Evolutionary conservation across 1,140 invertebrate genomes (phyloP).

Genomic region (Drosophila yakuba): DNA sequence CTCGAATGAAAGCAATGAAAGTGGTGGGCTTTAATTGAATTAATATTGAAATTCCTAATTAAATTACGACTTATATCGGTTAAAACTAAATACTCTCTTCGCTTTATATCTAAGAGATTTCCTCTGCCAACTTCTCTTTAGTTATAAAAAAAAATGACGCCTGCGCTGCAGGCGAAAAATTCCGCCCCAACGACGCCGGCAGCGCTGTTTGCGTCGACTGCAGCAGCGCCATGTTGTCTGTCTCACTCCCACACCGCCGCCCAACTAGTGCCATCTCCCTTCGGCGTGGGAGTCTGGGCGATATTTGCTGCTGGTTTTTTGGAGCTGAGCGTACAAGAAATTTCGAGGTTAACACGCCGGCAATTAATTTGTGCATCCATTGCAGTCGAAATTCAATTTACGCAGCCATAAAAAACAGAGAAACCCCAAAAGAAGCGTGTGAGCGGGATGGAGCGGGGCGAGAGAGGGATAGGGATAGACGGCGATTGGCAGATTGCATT

Average conservation of each 20-base stretch:
- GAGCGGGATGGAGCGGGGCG: background rate
- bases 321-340: slow-evolving; percentile 43
- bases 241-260: background rate
- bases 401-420: slow-evolving; percentile 65
- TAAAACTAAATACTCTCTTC: slow-evolving; percentile 20
- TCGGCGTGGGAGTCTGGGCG: slow-evolving; percentile 14
- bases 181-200: slow-evolving; percentile 30
- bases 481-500: slow-evolving; percentile 52
- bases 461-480: slow-evolving; percentile 11
- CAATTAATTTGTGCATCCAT: slow-evolving; percentile 69
- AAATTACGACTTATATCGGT: slow-evolving; percentile 52
- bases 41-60: slow-evolving; percentile 59
- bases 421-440: background rate
- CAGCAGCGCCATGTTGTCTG: slow-evolving; percentile 29
- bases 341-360: slow-evolving; percentile 71
- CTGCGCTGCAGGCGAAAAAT: slow-evolving; percentile 28
- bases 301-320: slow-evolving; percentile 10
- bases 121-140: slow-evolving; percentile 7
- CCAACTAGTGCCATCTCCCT: background rate
- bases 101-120: slow-evolving; percentile 20
- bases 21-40: slow-evolving; percentile 46
- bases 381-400: slow-evolving; percentile 69
- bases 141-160: slow-evolving; percentile 19
- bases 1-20: background rate
- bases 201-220: slow-evolving; percentile 13